A percentile compares a stretch with the other conserved stretches of the same genome.
These are phyloP conservation scores for Tridacna gigas DNA, from an alignment of 2,888 invertebrate species.

Conservation along the genomic window DNA sequence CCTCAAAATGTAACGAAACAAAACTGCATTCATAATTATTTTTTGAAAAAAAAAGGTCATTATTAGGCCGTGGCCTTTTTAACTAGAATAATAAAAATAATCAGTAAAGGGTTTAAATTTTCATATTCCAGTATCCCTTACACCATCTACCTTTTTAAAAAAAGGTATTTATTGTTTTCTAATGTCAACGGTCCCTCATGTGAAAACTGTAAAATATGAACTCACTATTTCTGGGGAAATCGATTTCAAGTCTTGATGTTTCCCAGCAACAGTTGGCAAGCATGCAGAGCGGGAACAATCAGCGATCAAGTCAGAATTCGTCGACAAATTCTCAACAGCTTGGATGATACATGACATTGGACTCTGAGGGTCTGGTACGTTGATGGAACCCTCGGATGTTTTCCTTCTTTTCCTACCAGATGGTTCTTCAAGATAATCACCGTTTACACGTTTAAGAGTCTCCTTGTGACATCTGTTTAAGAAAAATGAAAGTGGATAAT, in stretches of 20 bases:
- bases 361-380: not conserved
- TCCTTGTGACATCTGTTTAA: not conserved
- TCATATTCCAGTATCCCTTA: no score
- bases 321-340: constrained; percentile 48
- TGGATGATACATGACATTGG: constrained; percentile 60
- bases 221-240: constrained; percentile 79
- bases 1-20: no score
- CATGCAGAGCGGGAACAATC: constrained; percentile 63
- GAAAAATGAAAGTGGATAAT: not conserved
- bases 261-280: constrained; percentile 76
- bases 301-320: constrained; percentile 46
- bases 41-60: no score
- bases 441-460: not conserved
- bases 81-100: no score
- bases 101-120: no score
- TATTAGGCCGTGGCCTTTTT: no score
- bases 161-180: no score
- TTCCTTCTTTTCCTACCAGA: constrained; percentile 6
- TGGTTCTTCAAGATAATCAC: not conserved
- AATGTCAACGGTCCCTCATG: no score
- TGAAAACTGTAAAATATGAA: not conserved
- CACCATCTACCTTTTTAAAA: no score
- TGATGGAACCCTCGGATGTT: constrained; percentile 7
- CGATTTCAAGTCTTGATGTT: constrained; percentile 79
- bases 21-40: no score